Evolutionary conservation across 2,113 vertebrate genomes (phyloP).

Genomic region (Psephotus haematonotus): DNA sequence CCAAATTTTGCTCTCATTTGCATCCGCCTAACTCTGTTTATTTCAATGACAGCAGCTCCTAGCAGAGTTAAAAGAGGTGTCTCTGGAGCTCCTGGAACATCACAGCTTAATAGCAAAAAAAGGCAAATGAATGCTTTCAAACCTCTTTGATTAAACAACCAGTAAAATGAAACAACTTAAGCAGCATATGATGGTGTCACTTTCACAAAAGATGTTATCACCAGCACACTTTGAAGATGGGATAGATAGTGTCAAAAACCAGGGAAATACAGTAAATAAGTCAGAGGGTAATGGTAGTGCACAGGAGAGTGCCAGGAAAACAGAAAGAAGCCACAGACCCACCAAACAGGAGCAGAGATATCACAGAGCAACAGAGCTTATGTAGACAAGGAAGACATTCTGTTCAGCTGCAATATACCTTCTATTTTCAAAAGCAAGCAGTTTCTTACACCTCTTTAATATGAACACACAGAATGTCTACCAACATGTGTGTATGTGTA

Average conservation of each 20-base stretch:
- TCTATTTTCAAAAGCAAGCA: neutral
- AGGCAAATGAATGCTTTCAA: neutral
- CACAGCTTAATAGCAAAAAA: neutral
- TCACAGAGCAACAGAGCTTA: neutral
- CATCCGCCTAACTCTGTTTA: constrained; percentile 13
- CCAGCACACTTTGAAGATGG: neutral
- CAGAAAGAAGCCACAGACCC: neutral
- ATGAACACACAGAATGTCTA: neutral
- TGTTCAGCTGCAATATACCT: neutral
- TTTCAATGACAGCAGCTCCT: neutral
- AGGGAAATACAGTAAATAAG: neutral
- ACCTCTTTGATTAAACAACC: neutral
- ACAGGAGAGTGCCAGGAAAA: neutral
- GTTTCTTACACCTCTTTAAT: neutral
- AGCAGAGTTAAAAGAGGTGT: neutral
- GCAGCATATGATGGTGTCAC: neutral
- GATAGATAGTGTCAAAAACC: neutral
- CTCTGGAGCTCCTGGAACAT: neutral
- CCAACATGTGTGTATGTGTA: neutral
- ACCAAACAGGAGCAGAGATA: neutral
- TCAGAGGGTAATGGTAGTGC: neutral
- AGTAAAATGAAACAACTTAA: neutral
- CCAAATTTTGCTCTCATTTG: constrained; percentile 46
- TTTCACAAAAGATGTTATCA: neutral
- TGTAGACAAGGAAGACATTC: neutral